Conservation (phyloP, 2,797 vertebrate genomes). For the Vireo griseus region DNA sequence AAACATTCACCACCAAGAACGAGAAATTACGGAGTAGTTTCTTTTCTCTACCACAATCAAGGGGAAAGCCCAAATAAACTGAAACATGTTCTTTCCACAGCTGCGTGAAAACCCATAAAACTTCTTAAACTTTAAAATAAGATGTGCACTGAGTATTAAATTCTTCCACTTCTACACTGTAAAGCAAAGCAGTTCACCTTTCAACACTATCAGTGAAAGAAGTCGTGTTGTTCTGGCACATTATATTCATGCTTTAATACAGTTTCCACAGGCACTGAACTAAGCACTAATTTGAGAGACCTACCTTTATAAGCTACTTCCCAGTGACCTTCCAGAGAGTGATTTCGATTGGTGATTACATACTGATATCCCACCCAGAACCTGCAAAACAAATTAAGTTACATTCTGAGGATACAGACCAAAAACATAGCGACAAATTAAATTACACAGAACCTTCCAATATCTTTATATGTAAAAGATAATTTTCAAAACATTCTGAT, state of each 20-base stretch:
- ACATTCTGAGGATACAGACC: neutral
- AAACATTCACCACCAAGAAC: neutral
- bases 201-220: neutral
- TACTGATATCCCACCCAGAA: conserved; percentile 99
- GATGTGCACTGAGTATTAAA: rapidly evolving
- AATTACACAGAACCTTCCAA: neutral
- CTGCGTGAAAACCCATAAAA: neutral
- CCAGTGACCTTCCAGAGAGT: conserved; percentile 91
- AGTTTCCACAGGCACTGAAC: neutral
- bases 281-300: neutral
- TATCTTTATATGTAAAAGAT: neutral
- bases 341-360: conserved; percentile 90
- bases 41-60: neutral
- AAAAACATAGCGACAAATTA: neutral
- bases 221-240: neutral
- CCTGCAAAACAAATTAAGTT: conserved; percentile 64
- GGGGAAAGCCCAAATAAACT: neutral
- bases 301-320: conserved; percentile 96
- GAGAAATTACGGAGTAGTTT: neutral
- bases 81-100: neutral
- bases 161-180: neutral
- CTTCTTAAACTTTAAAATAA: neutral
- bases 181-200: neutral
- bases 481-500: neutral
- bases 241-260: neutral